Conservation (phyloP, 2,888 invertebrate species). For the Arenicola marina region DNA sequence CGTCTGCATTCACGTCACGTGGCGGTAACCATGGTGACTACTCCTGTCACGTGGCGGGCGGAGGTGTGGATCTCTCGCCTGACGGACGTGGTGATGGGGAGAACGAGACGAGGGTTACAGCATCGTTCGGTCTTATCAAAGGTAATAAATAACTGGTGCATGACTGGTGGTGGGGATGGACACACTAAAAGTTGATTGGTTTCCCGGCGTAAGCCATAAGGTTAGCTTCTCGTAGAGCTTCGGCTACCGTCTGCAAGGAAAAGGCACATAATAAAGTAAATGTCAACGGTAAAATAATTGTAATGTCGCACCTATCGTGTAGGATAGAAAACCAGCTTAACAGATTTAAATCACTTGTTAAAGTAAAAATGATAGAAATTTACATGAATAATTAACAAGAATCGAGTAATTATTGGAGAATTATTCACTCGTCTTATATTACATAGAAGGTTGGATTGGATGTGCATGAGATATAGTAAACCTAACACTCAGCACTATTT, state of each 20-base stretch:
- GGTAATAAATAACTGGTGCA: neutral
- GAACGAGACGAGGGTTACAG: no score
- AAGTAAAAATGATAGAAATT: neutral
- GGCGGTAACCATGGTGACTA: no score
- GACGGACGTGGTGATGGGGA: no score
- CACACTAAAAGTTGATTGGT: slow-evolving; percentile 84
- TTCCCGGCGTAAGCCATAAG: slow-evolving; percentile 94
- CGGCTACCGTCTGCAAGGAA: slow-evolving; percentile 85
- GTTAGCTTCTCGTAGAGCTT: slow-evolving; percentile 96
- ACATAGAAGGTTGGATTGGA: no score
- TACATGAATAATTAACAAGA: neutral
- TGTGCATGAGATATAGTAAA: no score
- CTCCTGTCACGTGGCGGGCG: no score
- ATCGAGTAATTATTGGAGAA: no score
- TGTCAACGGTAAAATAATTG: neutral
- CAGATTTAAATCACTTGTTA: neutral
- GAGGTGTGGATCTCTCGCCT: no score
- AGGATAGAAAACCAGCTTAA: slow-evolving; percentile 1
- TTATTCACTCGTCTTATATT: no score
- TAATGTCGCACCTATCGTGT: neutral
- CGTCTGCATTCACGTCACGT: no score
- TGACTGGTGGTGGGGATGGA: neutral
- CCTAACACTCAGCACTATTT: neutral
- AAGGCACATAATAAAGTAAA: slow-evolving; percentile 17
- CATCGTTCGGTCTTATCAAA: no score